These are phyloP conservation scores for Platerodrilus igneus DNA, from an alignment of 2,888 invertebrate species.

Conservation along the genomic window DNA sequence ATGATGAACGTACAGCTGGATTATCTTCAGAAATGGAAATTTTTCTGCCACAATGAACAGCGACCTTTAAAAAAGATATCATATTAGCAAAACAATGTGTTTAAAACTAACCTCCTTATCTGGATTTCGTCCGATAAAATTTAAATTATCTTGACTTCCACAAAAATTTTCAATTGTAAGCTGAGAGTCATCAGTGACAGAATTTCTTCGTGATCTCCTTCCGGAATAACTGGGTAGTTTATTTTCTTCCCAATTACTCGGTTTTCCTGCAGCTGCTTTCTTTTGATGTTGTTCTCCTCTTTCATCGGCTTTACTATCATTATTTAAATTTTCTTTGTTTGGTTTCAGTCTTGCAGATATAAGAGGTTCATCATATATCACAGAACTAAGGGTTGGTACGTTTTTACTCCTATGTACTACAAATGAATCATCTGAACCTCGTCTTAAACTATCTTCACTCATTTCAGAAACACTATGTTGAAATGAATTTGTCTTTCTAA, in stretches of 20 bases:
- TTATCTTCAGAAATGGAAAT: constrained; percentile 56
- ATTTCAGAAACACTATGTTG: constrained; percentile 43
- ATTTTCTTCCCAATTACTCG: constrained; percentile 78
- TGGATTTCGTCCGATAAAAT: constrained; percentile 77
- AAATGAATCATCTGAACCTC: constrained; percentile 62
- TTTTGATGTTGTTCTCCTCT: constrained; percentile 49
- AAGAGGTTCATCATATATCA: constrained; percentile 55
- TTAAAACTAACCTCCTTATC: constrained; percentile 60
- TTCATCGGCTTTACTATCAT: constrained; percentile 65
- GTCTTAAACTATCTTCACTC: constrained; percentile 46
- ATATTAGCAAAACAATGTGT: constrained; percentile 1
- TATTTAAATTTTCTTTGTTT: constrained; percentile 60
- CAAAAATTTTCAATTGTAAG: constrained; percentile 91
- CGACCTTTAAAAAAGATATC: constrained; percentile 35
- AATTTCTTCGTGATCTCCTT: constrained; percentile 77
- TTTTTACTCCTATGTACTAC: constrained; percentile 77
- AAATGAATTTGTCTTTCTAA: constrained; percentile 44
- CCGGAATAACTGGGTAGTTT: constrained; percentile 72
- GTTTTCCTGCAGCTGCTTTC: constrained; percentile 76
- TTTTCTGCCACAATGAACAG: constrained; percentile 50
- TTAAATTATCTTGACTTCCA: constrained; percentile 83
- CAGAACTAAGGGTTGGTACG: constrained; percentile 72
- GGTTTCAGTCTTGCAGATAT: constrained; percentile 54
- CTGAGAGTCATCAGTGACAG: constrained; percentile 81
- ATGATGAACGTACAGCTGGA: constrained; percentile 67